These are phyloP conservation scores for Acanthacorydalis orientalis DNA, from an alignment of 2,888 invertebrate genomes.

Conservation along the genomic window DNA sequence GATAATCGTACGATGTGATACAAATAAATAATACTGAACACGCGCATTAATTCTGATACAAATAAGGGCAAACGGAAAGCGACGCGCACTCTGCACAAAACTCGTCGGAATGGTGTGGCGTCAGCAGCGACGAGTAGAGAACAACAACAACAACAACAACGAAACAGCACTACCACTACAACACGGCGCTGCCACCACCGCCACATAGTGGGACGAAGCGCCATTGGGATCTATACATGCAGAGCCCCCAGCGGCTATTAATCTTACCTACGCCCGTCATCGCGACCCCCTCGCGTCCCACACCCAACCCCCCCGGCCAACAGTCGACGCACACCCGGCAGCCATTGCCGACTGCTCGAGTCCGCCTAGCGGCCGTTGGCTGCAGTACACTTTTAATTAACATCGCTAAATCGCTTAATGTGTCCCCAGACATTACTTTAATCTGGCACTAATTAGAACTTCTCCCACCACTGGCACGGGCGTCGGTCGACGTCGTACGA, in stretches of 20 bases:
- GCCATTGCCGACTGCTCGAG: constrained; percentile 1
- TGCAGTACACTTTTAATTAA: constrained; percentile 32
- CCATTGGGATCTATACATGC: constrained; percentile 2
- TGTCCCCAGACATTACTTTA: constrained; percentile 44
- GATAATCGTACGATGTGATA: no score
- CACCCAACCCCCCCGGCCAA: neutral
- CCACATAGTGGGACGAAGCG: constrained; percentile 26
- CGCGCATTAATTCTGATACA: no score
- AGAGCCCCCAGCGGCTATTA: constrained; percentile 15
- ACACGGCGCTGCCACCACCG: constrained; percentile 46
- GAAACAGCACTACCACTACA: constrained; percentile 37
- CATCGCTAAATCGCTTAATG: constrained; percentile 36
- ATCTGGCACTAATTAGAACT: constrained; percentile 46
- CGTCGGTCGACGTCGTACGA: neutral
- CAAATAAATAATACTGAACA: no score
- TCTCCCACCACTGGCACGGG: constrained; percentile 14
- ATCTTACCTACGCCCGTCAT: constrained; percentile 39
- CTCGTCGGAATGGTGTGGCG: no score
- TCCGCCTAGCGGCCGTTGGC: constrained; percentile 7
- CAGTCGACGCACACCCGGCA: constrained; percentile 1
- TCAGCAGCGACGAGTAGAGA: neutral
- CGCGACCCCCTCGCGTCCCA: constrained; percentile 22
- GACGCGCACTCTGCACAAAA: no score
- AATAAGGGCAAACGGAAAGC: no score
- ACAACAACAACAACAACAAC: neutral